Percentiles rank a stretch among this genome's conserved stretches.
Conservation (phyloP, 2,113 vertebrate species). For the Aegotheles bennettii region DNA sequence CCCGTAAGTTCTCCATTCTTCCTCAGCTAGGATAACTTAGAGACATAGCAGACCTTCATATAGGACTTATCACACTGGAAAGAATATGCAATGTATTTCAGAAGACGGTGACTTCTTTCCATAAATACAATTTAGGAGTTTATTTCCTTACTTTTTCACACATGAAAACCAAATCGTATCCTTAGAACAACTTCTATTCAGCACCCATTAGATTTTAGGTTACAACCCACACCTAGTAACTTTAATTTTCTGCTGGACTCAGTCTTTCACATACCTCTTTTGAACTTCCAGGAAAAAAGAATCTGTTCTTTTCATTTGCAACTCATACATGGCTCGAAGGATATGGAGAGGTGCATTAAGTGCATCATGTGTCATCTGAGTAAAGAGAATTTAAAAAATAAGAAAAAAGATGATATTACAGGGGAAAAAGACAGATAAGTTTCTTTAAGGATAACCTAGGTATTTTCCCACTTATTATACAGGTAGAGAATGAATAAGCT, state of each 20-base stretch:
- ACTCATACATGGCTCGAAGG: constrained; percentile 91
- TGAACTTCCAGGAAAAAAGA: constrained; percentile 95
- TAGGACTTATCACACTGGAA: neutral
- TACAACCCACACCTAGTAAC: neutral
- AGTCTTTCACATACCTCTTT: constrained; percentile 79
- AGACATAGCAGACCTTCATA: neutral
- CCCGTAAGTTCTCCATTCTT: neutral
- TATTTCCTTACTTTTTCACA: neutral
- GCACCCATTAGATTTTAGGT: neutral
- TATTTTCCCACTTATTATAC: neutral
- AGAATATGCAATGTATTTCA: neutral
- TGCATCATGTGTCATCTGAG: constrained; percentile 92
- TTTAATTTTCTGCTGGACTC: neutral
- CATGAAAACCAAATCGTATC: neutral
- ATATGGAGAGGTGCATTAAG: constrained; percentile 93
- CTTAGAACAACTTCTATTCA: neutral
- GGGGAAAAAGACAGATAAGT: neutral
- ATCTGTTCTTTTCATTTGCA: constrained; percentile 94
- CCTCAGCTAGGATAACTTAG: neutral
- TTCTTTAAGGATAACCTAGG: neutral
- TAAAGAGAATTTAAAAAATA: neutral
- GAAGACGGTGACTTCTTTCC: neutral
- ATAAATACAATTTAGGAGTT: neutral
- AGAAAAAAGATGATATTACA: neutral
- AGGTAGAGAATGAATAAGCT: neutral